Base-by-base conservation (phyloP, 2,113 vertebrate species). In the Corvus moneduloides region DNA sequence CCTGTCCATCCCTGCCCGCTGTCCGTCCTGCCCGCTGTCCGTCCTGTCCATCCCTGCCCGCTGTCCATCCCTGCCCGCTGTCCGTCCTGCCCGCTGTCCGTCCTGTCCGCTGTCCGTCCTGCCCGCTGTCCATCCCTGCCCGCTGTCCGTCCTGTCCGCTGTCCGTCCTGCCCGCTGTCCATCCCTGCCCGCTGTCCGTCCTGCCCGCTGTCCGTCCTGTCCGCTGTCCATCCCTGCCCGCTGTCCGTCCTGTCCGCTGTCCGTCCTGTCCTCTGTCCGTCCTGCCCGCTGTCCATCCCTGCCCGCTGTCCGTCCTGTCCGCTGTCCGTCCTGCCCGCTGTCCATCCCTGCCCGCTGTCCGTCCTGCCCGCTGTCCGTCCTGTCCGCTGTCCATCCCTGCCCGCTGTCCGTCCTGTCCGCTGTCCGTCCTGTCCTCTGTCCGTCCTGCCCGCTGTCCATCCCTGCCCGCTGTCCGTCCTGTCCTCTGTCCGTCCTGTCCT, bases 181-280 rank as follows among this genome's bases (percentile, higher is more conserved):
- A 4, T 28, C 6, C 52, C 16, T 30, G 28, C 1, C 52, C 52
- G 3, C 52, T 30, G 28, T 16, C 22, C 3, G 18, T 19, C 32
- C 20, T 32, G 30, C 0, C 30, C 54, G 1, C 54, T 32, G 30
- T 20, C 54, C 1, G 2, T 7, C 9, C 20, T 44, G 33, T 2
- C 32, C 0, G 3, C 28, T 27, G n/a, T 46, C 33, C 4, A 1
- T 30, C n/a, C 52, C 30, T 32, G 30, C 0, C 30, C 54, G 1
- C 54, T 32, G 18, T 20, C 54, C 1, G 2, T 7, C 9, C 18
- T 32, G 30, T 1, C 30, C 54, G 1, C 54, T 32, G 18, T 20
- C 54, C 1, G 2, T n/a, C 46, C 46, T 15, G 21, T 9, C 20
- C 22, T 3, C 61, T 61, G 59, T 8, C 23, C 24, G n/a, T n/a